These are phyloP conservation scores for Amphimedon queenslandica DNA, from an alignment of 37 sponge, comb jelly and placozoan genomes.

Conservation along the genomic window DNA sequence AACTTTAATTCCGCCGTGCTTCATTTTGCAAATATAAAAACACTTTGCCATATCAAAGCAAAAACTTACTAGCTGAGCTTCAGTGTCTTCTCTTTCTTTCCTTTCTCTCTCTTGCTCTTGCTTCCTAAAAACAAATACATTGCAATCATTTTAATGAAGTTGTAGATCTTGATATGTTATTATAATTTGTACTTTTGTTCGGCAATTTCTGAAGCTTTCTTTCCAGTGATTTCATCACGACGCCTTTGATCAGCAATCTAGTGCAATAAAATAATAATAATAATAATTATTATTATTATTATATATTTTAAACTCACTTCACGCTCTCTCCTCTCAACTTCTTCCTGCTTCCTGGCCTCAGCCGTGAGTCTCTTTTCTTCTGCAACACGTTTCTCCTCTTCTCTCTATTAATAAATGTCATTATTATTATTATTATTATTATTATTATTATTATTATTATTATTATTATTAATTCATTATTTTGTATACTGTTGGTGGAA, in stretches of 20 bases:
- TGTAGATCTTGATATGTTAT: background rate
- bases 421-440: slow-evolving; percentile 21
- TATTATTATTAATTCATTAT: no score
- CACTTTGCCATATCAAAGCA: no score
- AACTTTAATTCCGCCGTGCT: no score
- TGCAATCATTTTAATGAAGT: background rate
- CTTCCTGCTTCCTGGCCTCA: slow-evolving; percentile 25
- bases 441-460: no score
- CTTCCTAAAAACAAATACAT: slow-evolving; percentile 13
- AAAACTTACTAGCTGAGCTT: slow-evolving; percentile 37
- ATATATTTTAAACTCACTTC: slow-evolving; percentile 31
- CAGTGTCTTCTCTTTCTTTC: slow-evolving; percentile 34
- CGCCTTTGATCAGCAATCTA: slow-evolving; percentile 16
- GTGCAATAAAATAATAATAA: no score
- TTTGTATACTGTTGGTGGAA: no score
- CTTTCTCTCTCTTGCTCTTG: slow-evolving; percentile 14
- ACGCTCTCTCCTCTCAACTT: slow-evolving; percentile 47
- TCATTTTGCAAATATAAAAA: no score
- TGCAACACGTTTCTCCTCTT: slow-evolving; percentile 24
- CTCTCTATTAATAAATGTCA: slow-evolving; percentile 16
- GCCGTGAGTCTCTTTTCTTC: slow-evolving; percentile 30
- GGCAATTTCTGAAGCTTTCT: slow-evolving; percentile 37
- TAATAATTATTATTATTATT: background rate
- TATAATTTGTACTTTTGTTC: slow-evolving; percentile 53
- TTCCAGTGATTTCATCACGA: slow-evolving; percentile 42